phyloP scores from a whole-genome alignment of 2,113 vertebrate species.

The Microtus montanus region DNA sequence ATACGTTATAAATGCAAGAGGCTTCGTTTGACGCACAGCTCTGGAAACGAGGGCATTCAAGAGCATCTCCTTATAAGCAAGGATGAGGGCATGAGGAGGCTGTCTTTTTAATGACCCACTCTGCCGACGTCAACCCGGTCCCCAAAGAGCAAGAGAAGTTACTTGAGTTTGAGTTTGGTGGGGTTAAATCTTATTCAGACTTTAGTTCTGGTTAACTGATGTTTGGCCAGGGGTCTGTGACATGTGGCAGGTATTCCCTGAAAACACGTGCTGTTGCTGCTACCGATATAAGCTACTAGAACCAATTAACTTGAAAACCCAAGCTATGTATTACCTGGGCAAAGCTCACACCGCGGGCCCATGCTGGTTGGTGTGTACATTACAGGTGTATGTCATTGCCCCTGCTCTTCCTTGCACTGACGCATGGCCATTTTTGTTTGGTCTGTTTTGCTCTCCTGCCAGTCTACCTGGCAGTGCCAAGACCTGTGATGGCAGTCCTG shows the following conservation, averaged over 20 bases:
- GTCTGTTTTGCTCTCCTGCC: not conserved
- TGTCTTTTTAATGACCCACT: too few relatives aligned
- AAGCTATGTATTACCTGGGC: too few relatives aligned
- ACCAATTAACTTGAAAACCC: not conserved
- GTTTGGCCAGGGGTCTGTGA: not conserved
- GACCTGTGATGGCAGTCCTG: not conserved
- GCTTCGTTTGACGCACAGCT: not conserved
- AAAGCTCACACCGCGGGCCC: too few relatives aligned
- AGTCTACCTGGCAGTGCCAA: not conserved
- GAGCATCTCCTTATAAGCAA: not conserved
- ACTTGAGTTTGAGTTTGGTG: not conserved
- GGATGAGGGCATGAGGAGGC: not conserved
- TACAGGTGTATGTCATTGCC: too few relatives aligned
- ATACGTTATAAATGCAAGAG: not conserved
- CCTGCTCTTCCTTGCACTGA: not conserved
- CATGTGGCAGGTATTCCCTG: not conserved
- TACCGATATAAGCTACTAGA: not conserved
- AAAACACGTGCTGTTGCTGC: not conserved
- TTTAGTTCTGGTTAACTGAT: not conserved
- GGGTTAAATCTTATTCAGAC: not conserved
- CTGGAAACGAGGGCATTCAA: not conserved
- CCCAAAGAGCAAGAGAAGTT: not conserved
- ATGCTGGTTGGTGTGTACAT: not conserved
- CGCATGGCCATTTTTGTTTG: not conserved
- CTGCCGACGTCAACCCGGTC: too few relatives aligned